Conservation (phyloP, 2,113 vertebrate genomes). For the Chlorodrepanis virens region DNA sequence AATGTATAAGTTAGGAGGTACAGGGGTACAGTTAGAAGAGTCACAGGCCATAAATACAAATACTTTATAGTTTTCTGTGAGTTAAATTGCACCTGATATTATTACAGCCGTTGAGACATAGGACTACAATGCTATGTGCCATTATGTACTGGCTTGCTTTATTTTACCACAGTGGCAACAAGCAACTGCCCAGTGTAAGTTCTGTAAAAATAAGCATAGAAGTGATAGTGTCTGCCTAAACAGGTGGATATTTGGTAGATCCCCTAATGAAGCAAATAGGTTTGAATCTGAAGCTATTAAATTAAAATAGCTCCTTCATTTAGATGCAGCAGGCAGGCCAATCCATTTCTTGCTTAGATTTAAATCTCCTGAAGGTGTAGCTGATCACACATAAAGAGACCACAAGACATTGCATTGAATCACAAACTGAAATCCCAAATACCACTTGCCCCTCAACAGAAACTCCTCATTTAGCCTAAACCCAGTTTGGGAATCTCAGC, state of each 20-base stretch:
- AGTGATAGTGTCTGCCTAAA: not conserved
- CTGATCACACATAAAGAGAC: not conserved
- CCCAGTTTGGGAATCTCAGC: not conserved
- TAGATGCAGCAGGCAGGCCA: not conserved
- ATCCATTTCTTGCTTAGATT: not conserved
- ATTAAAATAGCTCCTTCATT: not conserved
- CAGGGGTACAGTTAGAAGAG: not conserved
- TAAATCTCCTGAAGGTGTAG: not conserved
- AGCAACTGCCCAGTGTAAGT: not conserved
- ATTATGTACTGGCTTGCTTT: not conserved
- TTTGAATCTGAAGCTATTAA: not conserved
- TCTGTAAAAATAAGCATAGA: not conserved
- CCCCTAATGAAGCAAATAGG: not conserved
- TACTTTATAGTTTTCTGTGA: not conserved
- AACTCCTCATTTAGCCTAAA: not conserved
- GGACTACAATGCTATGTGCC: not conserved
- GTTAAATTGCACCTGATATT: not conserved
- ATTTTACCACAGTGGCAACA: not conserved
- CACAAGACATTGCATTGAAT: not conserved
- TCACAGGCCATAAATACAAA: not conserved
- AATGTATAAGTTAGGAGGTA: not conserved
- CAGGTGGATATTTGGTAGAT: not conserved
- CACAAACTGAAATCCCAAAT: not conserved
- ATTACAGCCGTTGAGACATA: not conserved
- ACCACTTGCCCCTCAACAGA: not conserved